A percentile compares a stretch with the other conserved stretches of the same genome.
These are phyloP conservation scores for Chlorodrepanis virens DNA, from an alignment of 2,113 vertebrate species.

Conservation along the genomic window DNA sequence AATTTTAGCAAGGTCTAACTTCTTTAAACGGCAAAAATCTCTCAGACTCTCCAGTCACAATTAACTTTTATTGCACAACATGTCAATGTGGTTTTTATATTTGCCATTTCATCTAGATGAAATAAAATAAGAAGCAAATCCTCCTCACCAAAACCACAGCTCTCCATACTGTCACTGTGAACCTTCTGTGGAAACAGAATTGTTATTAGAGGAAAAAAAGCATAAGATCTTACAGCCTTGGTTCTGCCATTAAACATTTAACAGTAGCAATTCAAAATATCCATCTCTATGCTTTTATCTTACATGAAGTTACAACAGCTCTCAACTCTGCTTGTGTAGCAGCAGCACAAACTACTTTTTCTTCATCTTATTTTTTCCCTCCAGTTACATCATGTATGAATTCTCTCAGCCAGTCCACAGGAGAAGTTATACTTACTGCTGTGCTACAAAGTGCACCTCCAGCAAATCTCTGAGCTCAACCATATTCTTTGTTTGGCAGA, in stretches of 20 bases:
- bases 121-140: not conserved
- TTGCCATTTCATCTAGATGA: not conserved
- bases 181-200: not conserved
- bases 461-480: not conserved
- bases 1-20: not conserved
- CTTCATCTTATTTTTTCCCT: not conserved
- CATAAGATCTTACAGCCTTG: not conserved
- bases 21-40: not conserved
- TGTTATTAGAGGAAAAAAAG: not conserved
- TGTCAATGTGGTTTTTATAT: not conserved
- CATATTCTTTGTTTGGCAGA: not conserved
- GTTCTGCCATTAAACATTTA: not conserved
- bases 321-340: not conserved
- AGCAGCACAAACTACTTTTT: not conserved
- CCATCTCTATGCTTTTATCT: not conserved
- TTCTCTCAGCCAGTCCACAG: not conserved
- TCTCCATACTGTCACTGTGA: not conserved
- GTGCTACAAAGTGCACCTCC: not conserved
- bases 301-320: not conserved
- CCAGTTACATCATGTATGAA: not conserved
- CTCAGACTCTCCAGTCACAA: not conserved
- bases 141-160: fast-evolving
- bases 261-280: not conserved
- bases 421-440: not conserved
- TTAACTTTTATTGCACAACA: fast-evolving